Base-by-base conservation (phyloP, 2,113 vertebrate genomes). In the Stigmatopora nigra region DNA sequence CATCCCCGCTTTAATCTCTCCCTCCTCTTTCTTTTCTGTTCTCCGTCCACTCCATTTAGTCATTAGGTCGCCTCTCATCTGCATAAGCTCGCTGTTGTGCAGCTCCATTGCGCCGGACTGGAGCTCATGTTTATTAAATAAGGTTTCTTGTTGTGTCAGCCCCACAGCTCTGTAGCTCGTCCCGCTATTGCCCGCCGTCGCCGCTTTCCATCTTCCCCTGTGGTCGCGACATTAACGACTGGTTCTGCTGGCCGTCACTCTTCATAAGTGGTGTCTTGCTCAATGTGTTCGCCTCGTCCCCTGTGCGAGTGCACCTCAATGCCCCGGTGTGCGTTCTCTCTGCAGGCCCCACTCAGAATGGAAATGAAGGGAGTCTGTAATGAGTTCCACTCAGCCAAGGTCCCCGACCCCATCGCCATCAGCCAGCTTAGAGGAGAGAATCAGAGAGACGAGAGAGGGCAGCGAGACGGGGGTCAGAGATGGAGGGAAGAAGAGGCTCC, bases 341-440 rank as follows among this genome's bases (percentile, higher is more conserved):
- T 82, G 74, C 78, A 85, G 77, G 81, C 82, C 84, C 81, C 87
- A 89, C 89, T 88, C 83, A 80, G 88, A 88, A 90, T 88, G 87
- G 88, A 90, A 89, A 91, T 89, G 88, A 89, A 91, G 88, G 85
- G 85, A 90, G 88, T 88, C 80, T 84, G 86, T 91, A 90, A 88
- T 88, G 89, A 89, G 82, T 89, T 81, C 76, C 85, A 88, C 88
- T 90, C 87, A 88, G 81, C 78, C 83, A 77, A 85, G 83, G 89
- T 84, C 82, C 77, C 79, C 77, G 83, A 91, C 89, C 89, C 76
- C 72, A 49, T 70, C 71, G 79, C 84, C 88, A 85, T 84, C 80
- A 85, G 80, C 76, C 69, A 80, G 85, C 83, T 85, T 86, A 86
- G 76, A 88, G 81, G 78, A 84, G 79, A 82, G 87, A 84, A 83